phyloP scores from a whole-genome alignment of 2,888 invertebrate genomes.

The Cephus pygmeus region DNA sequence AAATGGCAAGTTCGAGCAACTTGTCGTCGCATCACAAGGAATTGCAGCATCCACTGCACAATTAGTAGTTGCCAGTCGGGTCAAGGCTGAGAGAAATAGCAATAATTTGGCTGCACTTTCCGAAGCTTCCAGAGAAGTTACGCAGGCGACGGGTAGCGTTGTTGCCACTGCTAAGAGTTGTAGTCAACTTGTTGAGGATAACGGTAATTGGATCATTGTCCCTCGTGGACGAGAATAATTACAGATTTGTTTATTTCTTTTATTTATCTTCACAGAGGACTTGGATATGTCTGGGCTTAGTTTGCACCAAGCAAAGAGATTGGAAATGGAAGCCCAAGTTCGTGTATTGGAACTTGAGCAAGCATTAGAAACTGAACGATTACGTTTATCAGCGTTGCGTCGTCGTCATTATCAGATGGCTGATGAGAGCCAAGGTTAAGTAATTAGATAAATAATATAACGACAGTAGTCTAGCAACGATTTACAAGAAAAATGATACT shows the following conservation, averaged over 20 bases:
- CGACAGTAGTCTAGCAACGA: neutral
- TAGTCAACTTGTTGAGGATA: slow-evolving; percentile 85
- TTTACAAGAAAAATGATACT: neutral
- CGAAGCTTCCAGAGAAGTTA: slow-evolving; percentile 88
- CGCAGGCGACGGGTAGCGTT: slow-evolving; percentile 90
- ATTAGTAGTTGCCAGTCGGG: slow-evolving; percentile 95
- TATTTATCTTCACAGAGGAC: slow-evolving; percentile 73
- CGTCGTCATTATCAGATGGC: slow-evolving; percentile 92
- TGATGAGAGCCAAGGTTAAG: slow-evolving; percentile 70
- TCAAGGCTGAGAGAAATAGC: slow-evolving; percentile 91
- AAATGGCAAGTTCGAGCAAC: slow-evolving; percentile 88
- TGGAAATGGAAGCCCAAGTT: slow-evolving; percentile 98
- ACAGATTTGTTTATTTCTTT: slow-evolving; percentile 3
- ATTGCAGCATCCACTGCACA: slow-evolving; percentile 97
- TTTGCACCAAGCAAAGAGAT: slow-evolving; percentile 92
- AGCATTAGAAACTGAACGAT: slow-evolving; percentile 88
- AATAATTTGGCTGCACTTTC: slow-evolving; percentile 83
- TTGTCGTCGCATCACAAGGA: slow-evolving; percentile 96
- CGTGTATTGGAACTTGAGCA: slow-evolving; percentile 93
- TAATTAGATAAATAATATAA: neutral
- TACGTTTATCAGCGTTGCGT: slow-evolving; percentile 85
- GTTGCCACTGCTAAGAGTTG: slow-evolving; percentile 95
- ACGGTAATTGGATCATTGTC: slow-evolving; percentile 67
- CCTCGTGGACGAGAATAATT: neutral
- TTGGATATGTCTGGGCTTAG: slow-evolving; percentile 90